Percentiles rank a stretch among this genome's conserved stretches.
Conservation (phyloP, 2,797 vertebrate species). For the Pempheris klunzingeri region DNA sequence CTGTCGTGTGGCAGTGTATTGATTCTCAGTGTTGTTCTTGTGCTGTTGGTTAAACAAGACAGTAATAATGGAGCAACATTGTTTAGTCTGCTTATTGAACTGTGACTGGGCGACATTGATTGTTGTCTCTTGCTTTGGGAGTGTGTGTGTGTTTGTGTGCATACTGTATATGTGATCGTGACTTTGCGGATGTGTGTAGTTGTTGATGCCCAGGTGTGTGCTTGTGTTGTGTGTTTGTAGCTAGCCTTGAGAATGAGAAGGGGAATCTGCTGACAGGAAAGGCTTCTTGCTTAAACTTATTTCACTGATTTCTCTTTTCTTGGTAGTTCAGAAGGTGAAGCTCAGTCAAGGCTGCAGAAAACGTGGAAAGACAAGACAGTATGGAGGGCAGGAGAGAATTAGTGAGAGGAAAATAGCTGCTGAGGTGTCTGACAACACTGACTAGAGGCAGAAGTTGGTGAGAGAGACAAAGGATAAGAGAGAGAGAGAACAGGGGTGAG, state of each 20-base stretch:
- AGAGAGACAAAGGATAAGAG: conserved; percentile 4
- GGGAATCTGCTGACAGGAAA: neutral
- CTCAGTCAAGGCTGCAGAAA: conserved; percentile 19
- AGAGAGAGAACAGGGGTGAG: conserved; percentile 10
- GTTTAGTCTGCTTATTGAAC: conserved; percentile 81
- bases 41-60: conserved; percentile 82
- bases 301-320: conserved; percentile 20
- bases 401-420: conserved; percentile 28
- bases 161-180: conserved; percentile 24
- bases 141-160: conserved; percentile 32
- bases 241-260: conserved; percentile 16
- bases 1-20: conserved; percentile 65
- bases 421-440: conserved; percentile 30
- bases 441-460: conserved; percentile 16
- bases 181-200: neutral
- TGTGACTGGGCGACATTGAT: conserved; percentile 79
- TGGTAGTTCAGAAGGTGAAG: conserved; percentile 12
- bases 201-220: conserved; percentile 26
- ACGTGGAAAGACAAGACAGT: neutral
- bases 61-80: conserved; percentile 81
- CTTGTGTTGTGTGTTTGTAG: conserved; percentile 28
- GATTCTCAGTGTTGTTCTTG: conserved; percentile 75
- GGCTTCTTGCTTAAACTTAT: conserved; percentile 2
- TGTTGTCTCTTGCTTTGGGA: conserved; percentile 65
- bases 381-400: conserved; percentile 5